Percentiles rank a stretch among this genome's conserved stretches.
These are phyloP conservation scores for Phrynocephalus versicolor DNA, from an alignment of 2,113 vertebrate genomes.

Conservation along the genomic window DNA sequence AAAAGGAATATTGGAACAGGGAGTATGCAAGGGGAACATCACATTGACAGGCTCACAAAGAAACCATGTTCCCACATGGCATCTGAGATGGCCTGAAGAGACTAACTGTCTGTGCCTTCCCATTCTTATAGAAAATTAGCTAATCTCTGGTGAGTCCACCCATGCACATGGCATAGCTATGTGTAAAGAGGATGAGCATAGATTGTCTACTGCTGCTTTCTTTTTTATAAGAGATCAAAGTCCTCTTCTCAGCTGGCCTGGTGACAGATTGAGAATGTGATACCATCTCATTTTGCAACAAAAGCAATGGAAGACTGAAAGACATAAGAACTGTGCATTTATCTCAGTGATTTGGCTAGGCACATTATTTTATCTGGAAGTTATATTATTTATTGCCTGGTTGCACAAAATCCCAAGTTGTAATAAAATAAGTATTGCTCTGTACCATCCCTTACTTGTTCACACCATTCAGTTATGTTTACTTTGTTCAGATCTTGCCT, in stretches of 20 bases:
- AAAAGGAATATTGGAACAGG: not conserved
- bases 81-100: not conserved
- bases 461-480: constrained; percentile 19
- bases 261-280: no score
- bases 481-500: constrained; percentile 26
- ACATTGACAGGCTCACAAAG: not conserved
- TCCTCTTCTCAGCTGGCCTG: not conserved
- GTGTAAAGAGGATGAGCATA: no score
- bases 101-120: not conserved
- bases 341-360: not conserved
- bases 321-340: not conserved
- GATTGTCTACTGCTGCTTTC: not conserved
- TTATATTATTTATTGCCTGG: not conserved
- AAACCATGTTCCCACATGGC: not conserved
- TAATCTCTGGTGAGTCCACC: not conserved
- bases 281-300: not conserved
- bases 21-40: not conserved
- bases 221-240: not conserved
- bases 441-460: not conserved
- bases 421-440: not conserved
- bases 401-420: not conserved
- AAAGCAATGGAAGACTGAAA: no score
- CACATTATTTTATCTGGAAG: not conserved
- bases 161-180: no score
- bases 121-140: not conserved